Percentiles rank a stretch among this genome's conserved stretches.
Evolutionary conservation across 2,888 invertebrate genomes (phyloP).

Genomic region (Beris morrisii): DNA sequence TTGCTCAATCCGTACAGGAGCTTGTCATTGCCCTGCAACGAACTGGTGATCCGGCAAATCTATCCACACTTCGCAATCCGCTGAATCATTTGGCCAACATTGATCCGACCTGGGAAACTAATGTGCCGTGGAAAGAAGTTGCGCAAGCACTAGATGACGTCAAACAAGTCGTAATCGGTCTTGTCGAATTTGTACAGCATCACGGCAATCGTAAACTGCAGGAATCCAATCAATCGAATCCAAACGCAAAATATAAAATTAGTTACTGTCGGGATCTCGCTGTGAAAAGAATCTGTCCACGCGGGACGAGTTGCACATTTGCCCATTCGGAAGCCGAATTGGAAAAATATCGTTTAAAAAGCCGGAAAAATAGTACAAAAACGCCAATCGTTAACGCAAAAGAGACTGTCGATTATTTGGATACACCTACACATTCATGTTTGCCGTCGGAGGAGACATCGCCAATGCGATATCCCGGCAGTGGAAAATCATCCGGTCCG

Average conservation of each 20-base stretch:
- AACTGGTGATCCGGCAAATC: slow-evolving; percentile 80
- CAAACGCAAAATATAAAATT: slow-evolving; percentile 80
- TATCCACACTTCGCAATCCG: slow-evolving; percentile 75
- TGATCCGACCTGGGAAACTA: slow-evolving; percentile 78
- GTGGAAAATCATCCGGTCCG: slow-evolving; percentile 34
- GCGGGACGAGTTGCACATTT: slow-evolving; percentile 86
- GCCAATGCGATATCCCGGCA: slow-evolving; percentile 48
- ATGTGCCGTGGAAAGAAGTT: slow-evolving; percentile 67
- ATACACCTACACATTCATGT: slow-evolving; percentile 40
- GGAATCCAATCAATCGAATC: slow-evolving; percentile 62
- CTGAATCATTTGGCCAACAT: slow-evolving; percentile 84
- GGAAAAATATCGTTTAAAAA: slow-evolving; percentile 74
- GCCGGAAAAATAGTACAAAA: slow-evolving; percentile 60
- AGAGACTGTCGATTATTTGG: slow-evolving; percentile 44
- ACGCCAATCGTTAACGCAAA: slow-evolving; percentile 44
- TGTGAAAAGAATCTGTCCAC: slow-evolving; percentile 78
- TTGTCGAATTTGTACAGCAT: slow-evolving; percentile 76
- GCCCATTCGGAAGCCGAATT: slow-evolving; percentile 91
- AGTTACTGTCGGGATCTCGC: slow-evolving; percentile 87
- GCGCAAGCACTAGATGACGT: slow-evolving; percentile 70
- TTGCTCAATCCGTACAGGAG: slow-evolving; percentile 89
- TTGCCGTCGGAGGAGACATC: slow-evolving; percentile 46
- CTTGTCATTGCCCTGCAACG: slow-evolving; percentile 86
- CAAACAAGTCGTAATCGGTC: slow-evolving; percentile 70
- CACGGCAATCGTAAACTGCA: slow-evolving; percentile 70